Base-by-base conservation (phyloP, 1,140 invertebrate genomes). In the Brachionus rotundiformis region DNA sequence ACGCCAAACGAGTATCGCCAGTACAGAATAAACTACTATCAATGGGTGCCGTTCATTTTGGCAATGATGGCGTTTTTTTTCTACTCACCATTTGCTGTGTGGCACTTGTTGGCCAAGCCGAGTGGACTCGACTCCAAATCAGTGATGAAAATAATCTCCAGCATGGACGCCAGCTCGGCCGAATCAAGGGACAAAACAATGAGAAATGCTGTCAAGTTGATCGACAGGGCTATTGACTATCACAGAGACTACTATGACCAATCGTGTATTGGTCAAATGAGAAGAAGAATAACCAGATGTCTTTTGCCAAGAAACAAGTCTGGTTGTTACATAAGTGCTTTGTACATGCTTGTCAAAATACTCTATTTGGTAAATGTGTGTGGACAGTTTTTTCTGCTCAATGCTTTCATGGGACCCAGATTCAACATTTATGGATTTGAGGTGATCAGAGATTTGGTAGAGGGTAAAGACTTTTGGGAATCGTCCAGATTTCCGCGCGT, bases 281-380 rank as follows among this genome's bases (percentile, higher is more conserved):
- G 71, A n/a, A 7, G 61, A 39, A 47, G 27, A 47, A 5, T 61
- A 13, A 49, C 27, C 1, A 71, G 59, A 13, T 41, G 49, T 31
- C 25, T 76, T 4, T 76, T 65, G 54, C 80, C 73, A 25, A 33
- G 39, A 23, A 86, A 86, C 59, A 80, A 85, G 7, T 85, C 85
- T 0, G 86, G 86, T 1, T 86, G 85, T 77, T 86, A 86, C 82
- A 83, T 86, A 7, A 85, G 84, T 1, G 84, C 84, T 6, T 82
- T 87, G 59, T 87, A 87, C 82, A 82, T 87, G 16, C 84, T 84
- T 33, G 82, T 84, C 27, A 88, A 85, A 44, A 33, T 86, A 27
- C 77, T 87, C 7, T 85, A 86, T 73, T 31, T 85, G 25, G 23
- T 76, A 0, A 85, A 87, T 82, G 75, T 83, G 1, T 65, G 85